A percentile compares a stretch with the other conserved stretches of the same genome.
These are phyloP conservation scores for Platysteira castanea DNA, from an alignment of 2,113 vertebrate genomes.

Conservation along the genomic window DNA sequence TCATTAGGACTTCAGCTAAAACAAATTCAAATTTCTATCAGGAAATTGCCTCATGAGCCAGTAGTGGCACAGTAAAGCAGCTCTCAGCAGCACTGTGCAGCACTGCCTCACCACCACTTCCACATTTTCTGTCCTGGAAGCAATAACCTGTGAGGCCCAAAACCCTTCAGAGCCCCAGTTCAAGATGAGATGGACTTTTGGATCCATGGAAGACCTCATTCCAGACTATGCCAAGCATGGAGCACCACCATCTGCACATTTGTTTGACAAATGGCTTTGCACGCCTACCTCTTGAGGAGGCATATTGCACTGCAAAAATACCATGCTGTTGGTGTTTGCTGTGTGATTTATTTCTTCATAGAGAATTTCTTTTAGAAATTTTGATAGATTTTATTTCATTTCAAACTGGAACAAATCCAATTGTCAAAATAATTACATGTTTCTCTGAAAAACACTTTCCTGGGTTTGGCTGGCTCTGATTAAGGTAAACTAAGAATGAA, in stretches of 20 bases:
- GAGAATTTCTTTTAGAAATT: not conserved
- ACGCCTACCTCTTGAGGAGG: not conserved
- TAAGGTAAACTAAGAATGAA: not conserved
- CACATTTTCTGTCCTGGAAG: not conserved
- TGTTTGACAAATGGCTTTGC: not conserved
- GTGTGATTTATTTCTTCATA: not conserved
- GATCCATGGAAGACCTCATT: not conserved
- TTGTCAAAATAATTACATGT: not conserved
- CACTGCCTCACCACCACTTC: not conserved
- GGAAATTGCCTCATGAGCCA: accelerated
- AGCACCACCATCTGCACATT: not conserved
- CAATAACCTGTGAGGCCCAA: not conserved
- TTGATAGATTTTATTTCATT: not conserved
- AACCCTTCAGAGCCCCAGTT: not conserved
- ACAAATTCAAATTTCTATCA: not conserved
- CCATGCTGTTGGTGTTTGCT: not conserved
- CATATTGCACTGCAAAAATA: not conserved
- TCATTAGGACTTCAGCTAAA: not conserved
- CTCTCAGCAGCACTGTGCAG: not conserved
- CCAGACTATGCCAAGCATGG: not conserved
- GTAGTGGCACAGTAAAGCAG: accelerated
- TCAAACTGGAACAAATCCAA: not conserved
- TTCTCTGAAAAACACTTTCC: not conserved
- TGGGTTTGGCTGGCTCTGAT: not conserved
- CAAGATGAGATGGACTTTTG: not conserved